Base-by-base conservation (phyloP, 2,888 invertebrate species). In the Cryptocheilus praepositus region DNA sequence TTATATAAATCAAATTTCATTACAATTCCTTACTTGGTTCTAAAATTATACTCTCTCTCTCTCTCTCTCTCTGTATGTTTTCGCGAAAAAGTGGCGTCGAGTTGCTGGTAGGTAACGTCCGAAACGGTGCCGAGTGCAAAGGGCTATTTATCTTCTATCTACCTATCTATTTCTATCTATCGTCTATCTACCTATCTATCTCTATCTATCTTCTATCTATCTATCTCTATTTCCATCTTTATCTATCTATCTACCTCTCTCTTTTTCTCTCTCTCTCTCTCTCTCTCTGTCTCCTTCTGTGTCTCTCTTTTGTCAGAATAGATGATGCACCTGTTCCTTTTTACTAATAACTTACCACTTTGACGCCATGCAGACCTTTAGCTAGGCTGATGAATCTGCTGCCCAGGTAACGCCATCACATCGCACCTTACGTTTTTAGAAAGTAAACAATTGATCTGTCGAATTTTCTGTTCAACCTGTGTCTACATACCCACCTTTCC, bases 351-450 rank as follows among this genome's bases (percentile, higher is more conserved):
- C 82, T 82, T 81, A 87, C 85, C 85, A 88, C 87, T 88, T 89
- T 88, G 76, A 88, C 88, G 86, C 85, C 86, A 89, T 87, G 88
- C 89, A 94, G 94, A 91, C 95, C 96, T 90, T 95, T 96, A 92
- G 95, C 95, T 90, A 95, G 94, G 92, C 94, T 96, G 94, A 96
- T 96, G 93, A 95, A 95, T 92, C 93, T 95, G 89, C 92, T 96
- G 91, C 94, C 96, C 93, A 96, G 96, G 96, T 96, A 96, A 93
- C 85, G 86, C 85, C 88, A 87, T 86, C 86, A 87, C 84, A 85
- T 86, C 87, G 87, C 87, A 88, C 85, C 81, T 87, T 86, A 85
- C 77, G 81, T 87, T 85, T 75, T 81, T 84, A 82, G 76, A 77
- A 72, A 77, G 51, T 79, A 80, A 51, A 75, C 63, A 51, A 74